phyloP scores from a whole-genome alignment of 2,888 invertebrate genomes.

The Clitarchus hookeri region DNA sequence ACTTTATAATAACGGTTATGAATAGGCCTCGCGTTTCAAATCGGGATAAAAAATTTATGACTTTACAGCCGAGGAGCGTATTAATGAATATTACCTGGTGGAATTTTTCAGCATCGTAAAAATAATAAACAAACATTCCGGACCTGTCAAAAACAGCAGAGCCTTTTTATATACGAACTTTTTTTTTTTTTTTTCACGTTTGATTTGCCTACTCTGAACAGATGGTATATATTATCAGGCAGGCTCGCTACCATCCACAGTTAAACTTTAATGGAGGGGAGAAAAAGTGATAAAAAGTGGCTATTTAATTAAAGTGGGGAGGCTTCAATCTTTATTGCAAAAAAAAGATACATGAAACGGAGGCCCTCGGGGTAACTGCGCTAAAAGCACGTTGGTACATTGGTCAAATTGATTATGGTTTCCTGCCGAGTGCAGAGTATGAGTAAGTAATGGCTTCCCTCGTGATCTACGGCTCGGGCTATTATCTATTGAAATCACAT shows the following conservation, averaged over 20 bases:
- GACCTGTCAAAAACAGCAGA: neutral
- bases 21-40: neutral
- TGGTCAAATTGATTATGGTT: too few species aligned
- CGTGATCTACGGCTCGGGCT: too few species aligned
- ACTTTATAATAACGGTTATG: neutral
- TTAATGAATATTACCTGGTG: neutral
- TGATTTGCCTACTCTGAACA: neutral
- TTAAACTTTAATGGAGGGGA: neutral
- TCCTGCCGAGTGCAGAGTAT: too few species aligned
- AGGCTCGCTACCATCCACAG: neutral
- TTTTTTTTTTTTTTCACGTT: neutral
- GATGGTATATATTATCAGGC: neutral
- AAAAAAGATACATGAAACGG: too few species aligned
- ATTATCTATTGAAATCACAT: too few species aligned
- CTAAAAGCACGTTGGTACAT: too few species aligned
- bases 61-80: neutral
- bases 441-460: too few species aligned
- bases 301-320: neutral
- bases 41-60: neutral
- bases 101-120: neutral
- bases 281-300: neutral
- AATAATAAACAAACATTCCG: neutral
- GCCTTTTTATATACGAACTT: neutral
- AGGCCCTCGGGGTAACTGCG: too few species aligned
- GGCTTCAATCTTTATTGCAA: neutral